phyloP scores from a whole-genome alignment of 2,113 vertebrate species.

The Notiomystis cincta region DNA sequence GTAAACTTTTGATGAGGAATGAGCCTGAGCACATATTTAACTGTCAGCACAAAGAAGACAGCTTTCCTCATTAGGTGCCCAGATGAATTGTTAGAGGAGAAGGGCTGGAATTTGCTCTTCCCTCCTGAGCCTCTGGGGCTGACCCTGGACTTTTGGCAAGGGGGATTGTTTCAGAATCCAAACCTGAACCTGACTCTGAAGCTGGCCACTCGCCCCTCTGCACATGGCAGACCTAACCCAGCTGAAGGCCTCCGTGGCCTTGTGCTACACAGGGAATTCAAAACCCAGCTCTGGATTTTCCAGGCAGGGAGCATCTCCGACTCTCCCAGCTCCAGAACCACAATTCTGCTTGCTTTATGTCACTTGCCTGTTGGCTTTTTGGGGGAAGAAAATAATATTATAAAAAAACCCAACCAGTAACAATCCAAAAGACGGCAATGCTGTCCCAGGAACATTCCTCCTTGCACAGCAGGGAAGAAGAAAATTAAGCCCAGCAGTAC shows the following conservation, averaged over 20 bases:
- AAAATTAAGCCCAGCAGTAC: conserved; percentile 26
- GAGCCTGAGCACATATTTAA: neutral
- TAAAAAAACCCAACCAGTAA: neutral
- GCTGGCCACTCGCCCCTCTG: neutral
- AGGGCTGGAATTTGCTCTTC: neutral
- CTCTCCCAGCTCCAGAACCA: neutral
- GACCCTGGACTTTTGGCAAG: neutral
- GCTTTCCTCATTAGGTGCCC: conserved; percentile 6
- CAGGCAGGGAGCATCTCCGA: neutral
- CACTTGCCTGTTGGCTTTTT: neutral
- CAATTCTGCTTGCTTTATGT: neutral
- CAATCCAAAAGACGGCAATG: neutral
- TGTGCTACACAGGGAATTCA: neutral
- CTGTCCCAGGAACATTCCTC: conserved; percentile 11
- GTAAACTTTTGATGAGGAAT: conserved; percentile 1
- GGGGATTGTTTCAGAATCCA: neutral
- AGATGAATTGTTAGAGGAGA: neutral
- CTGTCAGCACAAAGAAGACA: conserved; percentile 8
- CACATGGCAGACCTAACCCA: neutral
- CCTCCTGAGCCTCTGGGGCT: neutral
- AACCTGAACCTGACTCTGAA: neutral
- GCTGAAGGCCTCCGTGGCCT: neutral
- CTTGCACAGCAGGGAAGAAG: neutral
- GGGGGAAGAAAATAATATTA: neutral
- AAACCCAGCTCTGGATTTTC: neutral